Conservation (phyloP, 2,113 vertebrate species). For the Copsychus sechellarum region DNA sequence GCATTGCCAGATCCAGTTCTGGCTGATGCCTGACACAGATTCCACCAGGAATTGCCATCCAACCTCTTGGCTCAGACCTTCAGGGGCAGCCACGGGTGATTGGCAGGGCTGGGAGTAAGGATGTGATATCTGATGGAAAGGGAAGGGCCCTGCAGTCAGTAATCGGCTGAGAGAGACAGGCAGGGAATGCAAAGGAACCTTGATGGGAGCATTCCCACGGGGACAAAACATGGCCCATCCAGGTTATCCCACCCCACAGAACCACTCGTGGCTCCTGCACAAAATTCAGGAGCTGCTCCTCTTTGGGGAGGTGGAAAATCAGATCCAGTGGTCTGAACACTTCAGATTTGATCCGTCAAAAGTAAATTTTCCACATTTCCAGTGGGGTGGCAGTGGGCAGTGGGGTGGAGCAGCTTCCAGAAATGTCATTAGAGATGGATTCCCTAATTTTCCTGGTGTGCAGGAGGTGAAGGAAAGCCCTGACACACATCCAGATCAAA, state of each 20-base stretch:
- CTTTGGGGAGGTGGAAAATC: neutral
- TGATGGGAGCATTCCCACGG: neutral
- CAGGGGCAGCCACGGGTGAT: neutral
- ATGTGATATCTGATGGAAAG: neutral
- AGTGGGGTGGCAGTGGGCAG: neutral
- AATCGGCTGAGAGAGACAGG: neutral
- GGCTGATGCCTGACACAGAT: neutral
- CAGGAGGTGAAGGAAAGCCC: neutral
- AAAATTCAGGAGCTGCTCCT: neutral
- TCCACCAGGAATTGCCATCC: neutral
- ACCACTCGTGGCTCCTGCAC: neutral
- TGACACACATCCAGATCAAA: neutral
- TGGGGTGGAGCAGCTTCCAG: neutral
- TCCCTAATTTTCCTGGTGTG: neutral
- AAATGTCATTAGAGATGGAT: neutral
- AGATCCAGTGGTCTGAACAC: neutral
- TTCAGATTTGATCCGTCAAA: neutral
- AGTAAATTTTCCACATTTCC: neutral
- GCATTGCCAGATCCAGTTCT: neutral
- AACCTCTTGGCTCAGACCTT: neutral
- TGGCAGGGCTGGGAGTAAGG: neutral
- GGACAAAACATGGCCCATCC: neutral
- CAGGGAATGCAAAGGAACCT: neutral
- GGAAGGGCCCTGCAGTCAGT: neutral
- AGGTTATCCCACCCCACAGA: neutral